Conservation (phyloP, 1,140 invertebrate species). For the Phymastichus coffea region DNA sequence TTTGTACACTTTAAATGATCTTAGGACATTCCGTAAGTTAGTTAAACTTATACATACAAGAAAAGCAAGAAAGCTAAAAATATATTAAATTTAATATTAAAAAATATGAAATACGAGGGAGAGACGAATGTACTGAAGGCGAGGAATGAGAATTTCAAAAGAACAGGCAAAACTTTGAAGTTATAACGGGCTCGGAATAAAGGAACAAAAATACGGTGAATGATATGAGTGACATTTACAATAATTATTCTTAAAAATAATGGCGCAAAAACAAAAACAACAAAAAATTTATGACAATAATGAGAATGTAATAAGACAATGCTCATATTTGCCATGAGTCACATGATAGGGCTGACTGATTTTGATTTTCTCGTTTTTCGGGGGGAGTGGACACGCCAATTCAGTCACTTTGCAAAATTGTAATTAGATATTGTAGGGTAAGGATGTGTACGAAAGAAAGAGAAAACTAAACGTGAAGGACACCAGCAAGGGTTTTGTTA, state of each 20-base stretch:
- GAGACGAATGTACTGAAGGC: neutral
- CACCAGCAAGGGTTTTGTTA: neutral
- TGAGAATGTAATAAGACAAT: slow-evolving; percentile 27
- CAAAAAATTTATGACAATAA: slow-evolving; percentile 30
- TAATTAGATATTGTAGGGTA: slow-evolving; percentile 22
- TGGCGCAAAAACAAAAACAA: slow-evolving; percentile 5
- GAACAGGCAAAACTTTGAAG: slow-evolving; percentile 18
- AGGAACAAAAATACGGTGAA: slow-evolving; percentile 7
- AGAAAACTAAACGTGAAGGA: no score
- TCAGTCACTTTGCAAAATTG: slow-evolving; percentile 4
- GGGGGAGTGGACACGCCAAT: neutral
- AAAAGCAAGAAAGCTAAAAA: slow-evolving; percentile 27
- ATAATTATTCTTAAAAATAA: slow-evolving; percentile 27
- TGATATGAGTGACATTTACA: slow-evolving; percentile 19
- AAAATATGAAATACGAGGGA: slow-evolving; percentile 5
- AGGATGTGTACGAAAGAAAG: slow-evolving; percentile 28
- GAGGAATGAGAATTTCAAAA: slow-evolving; percentile 26
- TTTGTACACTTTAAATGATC: slow-evolving; percentile 42
- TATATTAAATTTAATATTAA: slow-evolving; percentile 23
- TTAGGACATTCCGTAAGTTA: slow-evolving; percentile 44
- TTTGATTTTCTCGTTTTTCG: slow-evolving; percentile 20
- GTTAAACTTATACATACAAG: slow-evolving; percentile 32
- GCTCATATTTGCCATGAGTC: slow-evolving; percentile 15
- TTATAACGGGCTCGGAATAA: slow-evolving; percentile 5
- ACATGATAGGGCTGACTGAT: slow-evolving; percentile 21